Percentiles rank a stretch among this genome's conserved stretches.
phyloP scores from a whole-genome alignment of 2,888 invertebrate genomes.

The Sarcophaga variegata region DNA sequence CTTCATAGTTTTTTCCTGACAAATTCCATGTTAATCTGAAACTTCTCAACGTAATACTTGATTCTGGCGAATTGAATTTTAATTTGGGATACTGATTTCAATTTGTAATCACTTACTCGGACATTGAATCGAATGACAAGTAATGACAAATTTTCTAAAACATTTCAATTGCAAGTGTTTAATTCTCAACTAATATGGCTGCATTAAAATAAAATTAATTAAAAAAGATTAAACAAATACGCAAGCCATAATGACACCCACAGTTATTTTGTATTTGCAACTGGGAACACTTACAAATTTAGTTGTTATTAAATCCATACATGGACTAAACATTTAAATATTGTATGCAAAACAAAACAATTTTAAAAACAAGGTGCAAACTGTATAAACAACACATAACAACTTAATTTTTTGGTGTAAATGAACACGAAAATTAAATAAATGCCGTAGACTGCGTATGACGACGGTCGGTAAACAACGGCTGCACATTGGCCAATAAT shows the following conservation, averaged over 20 bases:
- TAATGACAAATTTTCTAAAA: slow-evolving; percentile 13
- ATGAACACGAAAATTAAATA: not conserved
- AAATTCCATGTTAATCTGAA: no score
- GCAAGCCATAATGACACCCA: slow-evolving; percentile 35
- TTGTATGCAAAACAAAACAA: slow-evolving; percentile 5
- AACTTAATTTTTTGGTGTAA: slow-evolving; percentile 47
- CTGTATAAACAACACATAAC: slow-evolving; percentile 40
- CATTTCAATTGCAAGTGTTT: slow-evolving; percentile 17
- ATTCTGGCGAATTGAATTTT: no score
- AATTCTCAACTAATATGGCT: slow-evolving; percentile 12
- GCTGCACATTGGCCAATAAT: no score
- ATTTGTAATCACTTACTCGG: not conserved
- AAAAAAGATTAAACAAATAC: slow-evolving; percentile 38
- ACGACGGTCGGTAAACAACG: not conserved
- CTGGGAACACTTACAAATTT: slow-evolving; percentile 4
- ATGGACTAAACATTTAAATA: slow-evolving; percentile 38
- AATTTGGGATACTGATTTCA: no score
- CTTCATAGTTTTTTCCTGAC: no score
- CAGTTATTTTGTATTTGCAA: not conserved
- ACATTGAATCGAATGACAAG: slow-evolving; percentile 19
- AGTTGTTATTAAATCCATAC: slow-evolving; percentile 43
- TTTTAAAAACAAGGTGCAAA: slow-evolving; percentile 59
- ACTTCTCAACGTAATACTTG: no score
- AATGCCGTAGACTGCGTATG: not conserved
- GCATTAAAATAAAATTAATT: slow-evolving; percentile 40